These are phyloP conservation scores for Zaprionus ghesquierei DNA, from an alignment of 1,140 invertebrate species.

Conservation along the genomic window DNA sequence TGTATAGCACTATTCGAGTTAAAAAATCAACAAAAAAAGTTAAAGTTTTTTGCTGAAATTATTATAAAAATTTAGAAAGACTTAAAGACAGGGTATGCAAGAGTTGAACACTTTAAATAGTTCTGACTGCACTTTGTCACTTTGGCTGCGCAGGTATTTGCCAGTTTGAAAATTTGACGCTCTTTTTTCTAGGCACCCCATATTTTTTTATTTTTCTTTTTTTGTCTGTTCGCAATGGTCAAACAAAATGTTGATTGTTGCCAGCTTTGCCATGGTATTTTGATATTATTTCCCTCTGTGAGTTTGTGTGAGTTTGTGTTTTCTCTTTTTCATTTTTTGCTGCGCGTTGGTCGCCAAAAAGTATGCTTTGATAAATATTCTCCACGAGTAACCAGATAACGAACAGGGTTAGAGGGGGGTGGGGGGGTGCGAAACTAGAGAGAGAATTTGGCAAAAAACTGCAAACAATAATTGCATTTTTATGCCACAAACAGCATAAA, in stretches of 20 bases:
- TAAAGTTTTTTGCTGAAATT: no score
- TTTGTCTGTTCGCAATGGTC: not conserved
- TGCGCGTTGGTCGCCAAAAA: slow-evolving; percentile 12
- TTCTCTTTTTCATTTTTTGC: slow-evolving; percentile 1
- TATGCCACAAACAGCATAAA: slow-evolving; percentile 56
- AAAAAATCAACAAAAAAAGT: no score
- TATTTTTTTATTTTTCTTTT: not conserved
- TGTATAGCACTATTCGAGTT: no score
- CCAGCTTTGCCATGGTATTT: slow-evolving; percentile 35
- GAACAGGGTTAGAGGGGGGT: no score
- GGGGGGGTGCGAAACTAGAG: not conserved
- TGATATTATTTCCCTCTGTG: not conserved
- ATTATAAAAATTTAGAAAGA: no score
- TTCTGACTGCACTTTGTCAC: not conserved
- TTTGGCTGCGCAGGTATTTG: slow-evolving; percentile 8
- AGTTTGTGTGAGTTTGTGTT: not conserved
- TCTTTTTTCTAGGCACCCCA: slow-evolving; percentile 3
- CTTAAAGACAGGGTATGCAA: no score
- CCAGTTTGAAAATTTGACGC: not conserved
- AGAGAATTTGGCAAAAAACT: slow-evolving; percentile 31
- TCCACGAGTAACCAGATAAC: slow-evolving; percentile 19
- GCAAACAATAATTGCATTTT: slow-evolving; percentile 74
- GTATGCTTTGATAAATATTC: slow-evolving; percentile 39
- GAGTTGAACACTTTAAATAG: no score
- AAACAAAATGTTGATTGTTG: slow-evolving; percentile 40